Conservation (phyloP, 2,113 vertebrate genomes). For the Pseudorasbora parva region DNA sequence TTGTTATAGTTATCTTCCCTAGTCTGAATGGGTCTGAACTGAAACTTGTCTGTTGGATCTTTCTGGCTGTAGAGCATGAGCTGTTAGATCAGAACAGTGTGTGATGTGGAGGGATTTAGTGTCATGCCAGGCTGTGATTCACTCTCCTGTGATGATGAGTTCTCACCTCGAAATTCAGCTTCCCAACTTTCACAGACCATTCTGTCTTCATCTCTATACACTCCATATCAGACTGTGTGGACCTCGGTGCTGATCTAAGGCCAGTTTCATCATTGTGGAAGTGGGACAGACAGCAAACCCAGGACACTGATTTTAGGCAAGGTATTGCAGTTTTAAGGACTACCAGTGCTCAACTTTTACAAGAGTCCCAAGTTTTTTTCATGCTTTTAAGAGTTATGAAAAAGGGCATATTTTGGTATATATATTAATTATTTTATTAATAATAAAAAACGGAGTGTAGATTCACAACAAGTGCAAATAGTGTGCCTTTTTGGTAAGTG, state of each 20-base stretch:
- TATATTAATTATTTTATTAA: background rate
- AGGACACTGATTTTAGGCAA: background rate
- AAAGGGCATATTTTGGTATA: background rate
- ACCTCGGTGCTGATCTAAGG: slow-evolving; percentile 19
- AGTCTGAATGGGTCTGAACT: background rate
- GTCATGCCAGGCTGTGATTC: slow-evolving; percentile 68
- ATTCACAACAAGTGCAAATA: no score
- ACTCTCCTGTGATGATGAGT: slow-evolving; percentile 69
- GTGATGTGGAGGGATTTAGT: slow-evolving; percentile 63
- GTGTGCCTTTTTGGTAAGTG: no score
- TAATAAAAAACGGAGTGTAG: no score
- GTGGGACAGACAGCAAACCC: background rate
- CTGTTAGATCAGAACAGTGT: slow-evolving; percentile 69
- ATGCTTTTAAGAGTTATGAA: background rate
- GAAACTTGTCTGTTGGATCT: slow-evolving; percentile 48
- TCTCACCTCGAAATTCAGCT: slow-evolving; percentile 64
- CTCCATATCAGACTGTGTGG: slow-evolving; percentile 16
- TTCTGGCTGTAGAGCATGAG: slow-evolving; percentile 32
- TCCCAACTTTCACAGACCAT: slow-evolving; percentile 68
- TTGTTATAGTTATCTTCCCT: slow-evolving; percentile 21
- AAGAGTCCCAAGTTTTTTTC: background rate
- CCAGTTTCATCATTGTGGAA: slow-evolving; percentile 14
- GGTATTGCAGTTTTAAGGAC: background rate
- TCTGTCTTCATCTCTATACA: slow-evolving; percentile 61
- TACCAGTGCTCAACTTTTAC: background rate